A percentile compares a stretch with the other conserved stretches of the same genome.
phyloP scores from a whole-genome alignment of 1,140 invertebrate genomes.

The Lordiphosa mommai region DNA sequence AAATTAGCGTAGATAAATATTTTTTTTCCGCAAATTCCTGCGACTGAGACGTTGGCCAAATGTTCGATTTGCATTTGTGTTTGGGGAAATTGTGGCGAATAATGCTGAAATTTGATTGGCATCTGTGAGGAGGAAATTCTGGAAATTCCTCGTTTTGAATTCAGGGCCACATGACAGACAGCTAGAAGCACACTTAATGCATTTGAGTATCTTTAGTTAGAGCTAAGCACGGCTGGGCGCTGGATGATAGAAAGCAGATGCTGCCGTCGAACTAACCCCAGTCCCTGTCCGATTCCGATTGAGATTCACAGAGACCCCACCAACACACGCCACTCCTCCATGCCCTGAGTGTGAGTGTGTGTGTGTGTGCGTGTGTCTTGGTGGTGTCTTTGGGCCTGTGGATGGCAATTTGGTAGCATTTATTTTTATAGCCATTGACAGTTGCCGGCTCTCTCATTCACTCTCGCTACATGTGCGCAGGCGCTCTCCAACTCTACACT shows the following conservation, averaged over 20 bases:
- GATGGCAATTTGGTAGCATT: constrained; percentile 40
- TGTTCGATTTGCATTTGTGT: constrained; percentile 27
- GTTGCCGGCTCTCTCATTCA: constrained; percentile 11
- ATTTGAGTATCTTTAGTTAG: constrained; percentile 40
- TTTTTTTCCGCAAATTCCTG: constrained; percentile 60
- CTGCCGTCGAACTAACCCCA: constrained; percentile 18
- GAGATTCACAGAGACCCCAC: not conserved
- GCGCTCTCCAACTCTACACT: constrained; percentile 62
- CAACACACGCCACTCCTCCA: not conserved
- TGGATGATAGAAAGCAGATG: constrained; percentile 67
- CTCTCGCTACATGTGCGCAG: constrained; percentile 35
- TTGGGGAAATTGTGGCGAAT: constrained; percentile 21
- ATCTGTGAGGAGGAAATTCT: constrained; percentile 27
- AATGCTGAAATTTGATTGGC: constrained; percentile 19
- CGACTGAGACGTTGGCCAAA: constrained; percentile 33
- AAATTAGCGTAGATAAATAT: constrained; percentile 78
- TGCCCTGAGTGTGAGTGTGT: no score
- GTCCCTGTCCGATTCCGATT: not conserved
- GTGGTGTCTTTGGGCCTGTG: constrained; percentile 30
- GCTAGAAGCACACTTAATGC: constrained; percentile 62
- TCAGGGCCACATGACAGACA: constrained; percentile 54
- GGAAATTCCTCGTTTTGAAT: constrained; percentile 18
- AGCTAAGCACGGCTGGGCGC: constrained; percentile 27
- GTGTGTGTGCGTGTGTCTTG: not conserved
- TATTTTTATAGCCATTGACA: constrained; percentile 50